These are phyloP conservation scores for Urophycis tenuis DNA, from an alignment of 2,797 vertebrate species.

Conservation along the genomic window DNA sequence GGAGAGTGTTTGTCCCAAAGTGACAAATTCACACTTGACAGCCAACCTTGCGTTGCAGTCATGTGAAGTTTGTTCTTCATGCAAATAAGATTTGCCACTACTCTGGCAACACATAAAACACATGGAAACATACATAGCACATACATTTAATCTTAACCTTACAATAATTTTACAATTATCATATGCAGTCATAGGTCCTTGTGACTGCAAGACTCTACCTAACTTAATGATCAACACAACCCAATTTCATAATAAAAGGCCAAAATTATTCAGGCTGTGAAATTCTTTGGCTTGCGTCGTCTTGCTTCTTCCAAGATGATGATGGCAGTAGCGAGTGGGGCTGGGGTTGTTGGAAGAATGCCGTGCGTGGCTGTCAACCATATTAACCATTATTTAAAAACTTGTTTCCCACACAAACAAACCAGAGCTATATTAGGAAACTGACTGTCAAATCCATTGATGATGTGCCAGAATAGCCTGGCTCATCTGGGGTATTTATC, in stretches of 20 bases:
- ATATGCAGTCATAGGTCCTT: not conserved
- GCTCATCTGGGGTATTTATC: constrained; percentile 6
- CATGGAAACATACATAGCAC: not conserved
- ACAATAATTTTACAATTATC: not conserved
- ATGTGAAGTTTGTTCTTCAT: constrained; percentile 45
- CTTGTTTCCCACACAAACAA: constrained; percentile 23
- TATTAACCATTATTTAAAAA: constrained; percentile 14
- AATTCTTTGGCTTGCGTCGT: not conserved
- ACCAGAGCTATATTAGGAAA: constrained; percentile 14
- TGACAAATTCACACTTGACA: constrained; percentile 59
- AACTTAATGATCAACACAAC: not conserved
- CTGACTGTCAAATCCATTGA: constrained; percentile 37
- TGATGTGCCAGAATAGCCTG: constrained; percentile 38
- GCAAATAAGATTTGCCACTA: constrained; percentile 28
- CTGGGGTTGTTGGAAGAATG: not conserved
- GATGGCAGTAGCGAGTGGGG: not conserved
- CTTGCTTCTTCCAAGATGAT: too few species aligned
- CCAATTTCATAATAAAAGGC: not conserved
- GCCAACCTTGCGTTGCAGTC: constrained; percentile 50
- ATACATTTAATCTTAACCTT: not conserved
- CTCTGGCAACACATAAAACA: not conserved
- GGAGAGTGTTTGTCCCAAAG: constrained; percentile 38
- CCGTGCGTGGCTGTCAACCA: constrained; percentile 33
- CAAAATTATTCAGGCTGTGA: not conserved
- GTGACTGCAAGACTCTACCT: not conserved